A percentile compares a stretch with the other conserved stretches of the same genome.
phyloP scores from a whole-genome alignment of 2,888 invertebrate genomes.

The Pseudoips prasinana region DNA sequence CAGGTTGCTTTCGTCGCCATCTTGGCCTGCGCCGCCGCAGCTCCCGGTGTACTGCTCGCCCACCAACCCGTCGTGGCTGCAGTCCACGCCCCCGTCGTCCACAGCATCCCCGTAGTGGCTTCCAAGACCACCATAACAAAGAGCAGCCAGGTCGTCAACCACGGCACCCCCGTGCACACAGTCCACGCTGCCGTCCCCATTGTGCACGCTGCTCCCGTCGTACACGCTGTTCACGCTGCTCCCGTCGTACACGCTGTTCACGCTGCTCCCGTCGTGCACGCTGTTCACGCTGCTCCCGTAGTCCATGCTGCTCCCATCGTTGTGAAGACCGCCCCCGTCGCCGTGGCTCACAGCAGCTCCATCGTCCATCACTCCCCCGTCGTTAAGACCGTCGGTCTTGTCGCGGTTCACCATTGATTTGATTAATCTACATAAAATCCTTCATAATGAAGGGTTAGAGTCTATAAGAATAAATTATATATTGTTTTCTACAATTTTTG shows the following conservation, averaged over 20 bases:
- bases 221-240: slow-evolving; percentile 50
- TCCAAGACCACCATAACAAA: slow-evolving; percentile 72
- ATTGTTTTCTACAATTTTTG: slow-evolving; percentile 9
- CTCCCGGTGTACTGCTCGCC: slow-evolving; percentile 61
- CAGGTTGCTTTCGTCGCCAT: slow-evolving; percentile 77
- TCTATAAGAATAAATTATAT: slow-evolving; percentile 17
- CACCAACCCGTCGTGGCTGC: slow-evolving; percentile 63
- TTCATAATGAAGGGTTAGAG: slow-evolving; percentile 17
- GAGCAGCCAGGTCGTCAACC: slow-evolving; percentile 74
- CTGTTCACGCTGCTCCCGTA: slow-evolving; percentile 40
- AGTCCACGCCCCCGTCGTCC: slow-evolving; percentile 56
- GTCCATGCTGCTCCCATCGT: slow-evolving; percentile 48
- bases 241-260: slow-evolving; percentile 53
- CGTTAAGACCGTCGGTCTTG: slow-evolving; percentile 64
- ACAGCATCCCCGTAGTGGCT: slow-evolving; percentile 58
- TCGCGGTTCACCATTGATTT: slow-evolving; percentile 57
- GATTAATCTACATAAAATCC: background rate
- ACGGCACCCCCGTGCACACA: slow-evolving; percentile 53
- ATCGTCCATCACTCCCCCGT: slow-evolving; percentile 58
- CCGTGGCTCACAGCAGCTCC: slow-evolving; percentile 64
- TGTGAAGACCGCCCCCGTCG: slow-evolving; percentile 57
- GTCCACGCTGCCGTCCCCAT: slow-evolving; percentile 45
- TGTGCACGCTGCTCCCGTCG: slow-evolving; percentile 50
- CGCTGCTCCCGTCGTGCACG: slow-evolving; percentile 44
- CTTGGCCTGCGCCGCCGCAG: slow-evolving; percentile 75